These are phyloP conservation scores for Hozukius guyotensis DNA, from an alignment of 2,797 vertebrate species.

Conservation along the genomic window DNA sequence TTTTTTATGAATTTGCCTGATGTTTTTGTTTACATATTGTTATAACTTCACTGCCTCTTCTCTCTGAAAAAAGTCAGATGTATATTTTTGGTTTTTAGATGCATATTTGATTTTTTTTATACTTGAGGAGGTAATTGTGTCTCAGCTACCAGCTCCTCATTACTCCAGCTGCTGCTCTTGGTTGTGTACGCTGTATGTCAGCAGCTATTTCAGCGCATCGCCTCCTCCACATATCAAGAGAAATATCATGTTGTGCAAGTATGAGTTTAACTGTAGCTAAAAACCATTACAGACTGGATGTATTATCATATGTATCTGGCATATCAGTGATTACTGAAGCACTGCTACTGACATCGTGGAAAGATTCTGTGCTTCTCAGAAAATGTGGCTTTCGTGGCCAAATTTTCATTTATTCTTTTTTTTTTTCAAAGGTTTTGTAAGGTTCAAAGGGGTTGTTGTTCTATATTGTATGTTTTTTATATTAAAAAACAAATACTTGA, in stretches of 20 bases:
- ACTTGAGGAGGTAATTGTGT: slow-evolving; percentile 58
- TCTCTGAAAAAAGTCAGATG: slow-evolving; percentile 30
- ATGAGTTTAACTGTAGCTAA: slow-evolving; percentile 60
- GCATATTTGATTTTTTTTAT: slow-evolving; percentile 47
- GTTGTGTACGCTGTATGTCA: slow-evolving; percentile 62
- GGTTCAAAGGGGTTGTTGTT: slow-evolving; percentile 71
- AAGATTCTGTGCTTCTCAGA: slow-evolving; percentile 62
- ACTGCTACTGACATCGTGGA: slow-evolving; percentile 58
- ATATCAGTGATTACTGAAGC: slow-evolving; percentile 54
- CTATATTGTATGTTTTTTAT: slow-evolving; percentile 82
- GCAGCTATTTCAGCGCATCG: slow-evolving; percentile 66
- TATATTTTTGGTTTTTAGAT: slow-evolving; percentile 42
- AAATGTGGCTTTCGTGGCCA: slow-evolving; percentile 61
- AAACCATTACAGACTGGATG: slow-evolving; percentile 61
- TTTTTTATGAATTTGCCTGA: slow-evolving; percentile 42
- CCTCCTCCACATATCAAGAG: slow-evolving; percentile 53
- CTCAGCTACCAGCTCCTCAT: slow-evolving; percentile 58
- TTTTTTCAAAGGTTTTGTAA: slow-evolving; percentile 64
- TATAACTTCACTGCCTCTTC: slow-evolving; percentile 45
- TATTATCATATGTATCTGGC: slow-evolving; percentile 55
- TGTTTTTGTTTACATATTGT: slow-evolving; percentile 69
- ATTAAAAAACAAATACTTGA: slow-evolving; percentile 81
- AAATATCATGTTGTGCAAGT: slow-evolving; percentile 62
- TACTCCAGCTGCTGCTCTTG: slow-evolving; percentile 65
- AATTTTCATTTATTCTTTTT: slow-evolving; percentile 44